Base-by-base conservation (phyloP, 2,888 invertebrate species). In the Cheilosia vulpina region DNA sequence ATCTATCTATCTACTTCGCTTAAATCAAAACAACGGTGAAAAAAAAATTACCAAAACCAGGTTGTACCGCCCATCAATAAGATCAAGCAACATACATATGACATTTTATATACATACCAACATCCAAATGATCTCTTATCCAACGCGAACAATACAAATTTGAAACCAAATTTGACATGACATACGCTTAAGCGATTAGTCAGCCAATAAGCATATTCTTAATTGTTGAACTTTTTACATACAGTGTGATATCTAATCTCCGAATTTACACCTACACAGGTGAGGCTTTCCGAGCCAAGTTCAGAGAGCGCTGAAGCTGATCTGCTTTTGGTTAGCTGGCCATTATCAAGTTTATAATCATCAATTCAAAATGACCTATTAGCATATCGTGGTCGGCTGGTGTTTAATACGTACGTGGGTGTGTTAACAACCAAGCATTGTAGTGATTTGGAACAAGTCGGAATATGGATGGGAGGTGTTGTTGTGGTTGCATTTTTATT, bases 331-430 rank as follows among this genome's bases (percentile, higher is more conserved):
- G 76, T 71, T 66, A 72, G 76, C 71, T 17, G 58, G 43, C 60
- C 71, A 60, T 82, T 82, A 77, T 76, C 60, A 60, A 66, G 34
- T 71, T 77, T 71, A 24, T 82, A 77, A 82, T 82, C 76, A 47
- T 71, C 60, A 71, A 47, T 66, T 72, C 31, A 15, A 76, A 82
- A 69, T 66, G 71, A 66, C 76, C 77, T 72, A 82, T 77, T 82
- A 71, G 41, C 71, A 76, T 82, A 82, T 66, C 27, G 45, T 62
- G 41, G 38, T 55, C 41, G 65, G 43, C 47, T 47, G 47, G 34
- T 47, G 57, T 65, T 52, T 38, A 58, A 6, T 27, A 9, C 2
- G 9, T 9, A 71, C 45, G 82, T 82, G 71, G 81, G 81, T 53
- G 81, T 69, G 43, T 50, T 41, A 60, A 52, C 62, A 52, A 41